Evolutionary conservation across 2,888 invertebrate genomes (phyloP), one percentile per base, ranked within the genome.

Genomic region (Troilus luridus): DNA sequence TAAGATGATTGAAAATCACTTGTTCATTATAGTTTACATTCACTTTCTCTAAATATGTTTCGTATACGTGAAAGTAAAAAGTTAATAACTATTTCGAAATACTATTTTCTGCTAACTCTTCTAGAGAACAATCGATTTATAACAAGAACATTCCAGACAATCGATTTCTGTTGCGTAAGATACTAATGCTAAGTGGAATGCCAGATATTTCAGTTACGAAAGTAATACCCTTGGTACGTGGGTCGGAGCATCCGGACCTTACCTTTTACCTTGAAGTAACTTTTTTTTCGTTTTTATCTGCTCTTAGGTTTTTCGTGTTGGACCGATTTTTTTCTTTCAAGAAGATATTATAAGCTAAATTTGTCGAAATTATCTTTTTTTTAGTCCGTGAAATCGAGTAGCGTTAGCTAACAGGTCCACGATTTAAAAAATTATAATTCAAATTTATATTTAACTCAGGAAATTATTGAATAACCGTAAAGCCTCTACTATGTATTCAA

Each of bases 141-240:
- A 77, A 77, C 72, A 19, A 77, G 27, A 77, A 41, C 72, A 77
- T 77, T 77, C 72, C 72, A 17, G 72, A 41, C 27, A 19, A 77
- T 77, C 41, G 72, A 77, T 21, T 8, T 77, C 41, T 41, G 19
- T 77, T 77, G 21, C 19, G 19, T 77, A 77, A 77, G 72, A 27
- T 77, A 41, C 27, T 19, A 77, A 77, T 41, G 41, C 41, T 77
- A 77, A 77, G 24, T 67, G 67, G 24, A 24, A 67, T 67, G 24
- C 41, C 19, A 41, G 72, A 77, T 77, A 77, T 77, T 77, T 77
- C 41, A 17, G 72, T 77, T 77, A 77, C 19, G 72, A 77, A 77
- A 77, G 72, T 9, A 10, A 77, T 27, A 41, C 0, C 17, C 41
- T 77, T 41, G 72, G 17, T 77, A 27, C 72, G 72, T 77, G 72